These are phyloP conservation scores for Oeneis ivallda DNA, from an alignment of 2,888 invertebrate species.

Conservation along the genomic window DNA sequence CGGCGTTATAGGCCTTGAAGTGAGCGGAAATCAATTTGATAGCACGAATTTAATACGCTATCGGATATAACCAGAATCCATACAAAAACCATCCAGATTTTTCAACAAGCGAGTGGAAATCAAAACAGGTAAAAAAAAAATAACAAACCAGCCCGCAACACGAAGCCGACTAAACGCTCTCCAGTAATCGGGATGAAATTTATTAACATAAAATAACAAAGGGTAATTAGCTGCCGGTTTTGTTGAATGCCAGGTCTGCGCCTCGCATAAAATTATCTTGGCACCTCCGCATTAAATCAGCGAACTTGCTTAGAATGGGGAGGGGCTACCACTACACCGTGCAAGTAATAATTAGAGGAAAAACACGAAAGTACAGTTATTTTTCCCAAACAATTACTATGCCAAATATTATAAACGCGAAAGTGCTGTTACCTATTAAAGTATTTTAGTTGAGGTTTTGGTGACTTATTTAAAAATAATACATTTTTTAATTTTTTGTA, in stretches of 20 bases:
- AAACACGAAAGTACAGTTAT: conserved; percentile 29
- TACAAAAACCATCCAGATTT: neutral
- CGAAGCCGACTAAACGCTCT: conserved; percentile 44
- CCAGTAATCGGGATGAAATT: conserved; percentile 61
- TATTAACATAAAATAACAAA: conserved; percentile 81
- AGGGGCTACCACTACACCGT: conserved; percentile 24
- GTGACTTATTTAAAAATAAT: too few relatives aligned
- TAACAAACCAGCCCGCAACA: conserved; percentile 36
- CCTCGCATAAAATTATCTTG: conserved; percentile 59
- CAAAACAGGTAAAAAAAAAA: conserved; percentile 31
- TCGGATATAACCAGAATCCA: neutral
- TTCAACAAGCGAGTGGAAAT: conserved; percentile 5
- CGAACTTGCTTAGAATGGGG: conserved; percentile 26
- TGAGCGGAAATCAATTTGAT: too few relatives aligned
- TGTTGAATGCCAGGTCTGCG: conserved; percentile 45
- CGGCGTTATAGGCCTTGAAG: too few relatives aligned
- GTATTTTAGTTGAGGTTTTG: too few relatives aligned
- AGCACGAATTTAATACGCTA: neutral
- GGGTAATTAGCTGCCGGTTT: conserved; percentile 67
- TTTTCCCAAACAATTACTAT: conserved; percentile 11
- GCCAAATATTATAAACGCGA: too few relatives aligned
- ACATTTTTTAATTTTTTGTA: neutral
- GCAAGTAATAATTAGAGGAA: conserved; percentile 32
- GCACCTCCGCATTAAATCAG: conserved; percentile 42
- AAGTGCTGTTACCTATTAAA: too few relatives aligned